Evolutionary conservation across 2,888 invertebrate genomes (phyloP), one percentile per base, ranked within the genome.

Genomic region (Ypsolopha sequella): DNA sequence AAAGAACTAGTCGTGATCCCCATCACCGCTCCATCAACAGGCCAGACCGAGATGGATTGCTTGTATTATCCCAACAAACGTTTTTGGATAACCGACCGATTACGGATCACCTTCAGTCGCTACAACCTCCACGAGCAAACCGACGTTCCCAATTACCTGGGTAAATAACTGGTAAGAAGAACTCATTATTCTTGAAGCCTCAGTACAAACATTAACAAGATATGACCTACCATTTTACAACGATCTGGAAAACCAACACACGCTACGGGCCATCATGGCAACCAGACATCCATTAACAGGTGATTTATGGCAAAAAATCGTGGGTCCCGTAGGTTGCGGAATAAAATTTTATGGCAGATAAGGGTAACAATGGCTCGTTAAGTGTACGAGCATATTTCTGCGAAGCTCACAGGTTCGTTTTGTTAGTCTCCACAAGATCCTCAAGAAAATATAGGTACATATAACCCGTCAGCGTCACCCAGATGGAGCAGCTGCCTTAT

Each of bases 21-120:
- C 81, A 80, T 84, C 81, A 75, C 70, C 72, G 76, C 76, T 80
- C 81, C 77, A 80, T 80, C 82, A 80, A 73, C 73, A 69, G 64
- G 63, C 65, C 61, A 60, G 66, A 68, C 69, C 67, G 70, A 78
- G 84, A 86, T 79, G 75, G 80, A 84, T 82, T 70, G 76, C 74
- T 65, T 68, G 67, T 72, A 79, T 81, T 81, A 81, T 77, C 73
- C 73, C 75, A 70, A 75, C 77, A 73, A 77, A 71, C 75, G 70
- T 71, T 74, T 66, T 62, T 58, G 65, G 61, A 71, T 60, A 59
- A 58, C 59, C 62, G 58, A 57, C 60, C 53, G 64, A 68, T 67
- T 72, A 73, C 67, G 73, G 76, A 80, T 76, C 77, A 76, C 75
- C 72, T 60, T 66, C 75, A 73, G 80, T 78, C 74, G 66, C 73